Evolutionary conservation across 2,888 invertebrate species (phyloP), one percentile per base, ranked within the genome.

Genomic region (Dromius quadrimaculatus): DNA sequence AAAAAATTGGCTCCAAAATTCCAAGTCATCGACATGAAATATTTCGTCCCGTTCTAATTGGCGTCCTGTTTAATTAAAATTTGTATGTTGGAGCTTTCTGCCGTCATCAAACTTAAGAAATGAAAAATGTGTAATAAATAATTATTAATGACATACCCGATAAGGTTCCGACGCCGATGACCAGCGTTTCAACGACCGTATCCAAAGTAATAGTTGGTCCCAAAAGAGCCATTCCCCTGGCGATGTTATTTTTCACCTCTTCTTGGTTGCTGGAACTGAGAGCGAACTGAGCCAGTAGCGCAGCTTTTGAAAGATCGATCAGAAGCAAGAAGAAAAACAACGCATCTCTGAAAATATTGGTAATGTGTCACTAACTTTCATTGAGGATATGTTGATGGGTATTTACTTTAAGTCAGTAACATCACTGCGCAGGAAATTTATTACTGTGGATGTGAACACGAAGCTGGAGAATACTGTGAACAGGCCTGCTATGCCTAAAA

Each of bases 381-480:
- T 19, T 47, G 47, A 47, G 13, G 13, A 2, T 47, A 47, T 54
- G 9, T n/a, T 54, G 22, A 28, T 54, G 41, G 20, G 4, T 59
- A 38, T 13, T 38, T 62, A 62, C 82, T 94, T 95, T 36, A 97
- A 87, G 79, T 95, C 94, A 0, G 92, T 90, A 64, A 95, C 84
- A 78, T 95, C 94, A 78, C 91, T 92, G 78, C 92, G 91, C 68
- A 95, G 87, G 77, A 95, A 87, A 81, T 95, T 94, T 43, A 95
- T 89, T 41, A 95, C 90, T 11, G 92, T 92, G 43, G 94, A 92
- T 47, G 94, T 96, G 84, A 96, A 96, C 32, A 96, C 91, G 78
- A 96, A 92, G 80, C 95, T 95, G 63, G 95, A 95, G 79, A 95
- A 93, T 4, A 96, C 92, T 0, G 94, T 94, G 80, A 97, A 96